Evolutionary conservation across 2,888 invertebrate species (phyloP).

Genomic region (Caenorhabditis macrosperma): DNA sequence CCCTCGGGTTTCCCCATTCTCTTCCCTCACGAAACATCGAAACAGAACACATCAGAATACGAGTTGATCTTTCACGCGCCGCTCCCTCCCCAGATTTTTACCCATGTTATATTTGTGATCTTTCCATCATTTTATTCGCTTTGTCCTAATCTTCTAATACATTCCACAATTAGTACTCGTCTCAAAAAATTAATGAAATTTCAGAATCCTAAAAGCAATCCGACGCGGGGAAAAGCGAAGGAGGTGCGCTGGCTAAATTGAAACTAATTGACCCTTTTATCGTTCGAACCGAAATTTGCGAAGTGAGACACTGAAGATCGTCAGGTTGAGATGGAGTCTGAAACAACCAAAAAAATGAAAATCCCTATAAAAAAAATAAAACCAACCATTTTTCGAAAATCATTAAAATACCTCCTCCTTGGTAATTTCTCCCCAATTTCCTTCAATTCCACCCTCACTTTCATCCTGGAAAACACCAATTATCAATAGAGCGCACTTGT

Average conservation of each 20-base stretch:
- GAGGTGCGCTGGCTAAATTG: neutral
- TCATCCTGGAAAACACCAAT: neutral
- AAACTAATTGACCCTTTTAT: neutral
- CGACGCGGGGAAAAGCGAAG: neutral
- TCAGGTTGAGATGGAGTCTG: neutral
- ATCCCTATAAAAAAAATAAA: neutral
- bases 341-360: neutral
- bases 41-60: slow-evolving; percentile 26
- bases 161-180: no score
- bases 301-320: neutral
- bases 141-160: neutral
- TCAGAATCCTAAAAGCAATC: no score
- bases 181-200: no score
- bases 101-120: slow-evolving; percentile 21
- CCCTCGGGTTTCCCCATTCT: slow-evolving; percentile 15
- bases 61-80: slow-evolving; percentile 10
- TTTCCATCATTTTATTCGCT: neutral
- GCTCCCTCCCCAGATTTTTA: slow-evolving; percentile 5
- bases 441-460: neutral
- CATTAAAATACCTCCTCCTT: neutral
- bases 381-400: neutral
- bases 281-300: neutral
- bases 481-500: neutral
- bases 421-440: neutral
- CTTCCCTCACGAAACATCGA: slow-evolving; percentile 23